Evolutionary conservation across 1,140 invertebrate species (phyloP).

Genomic region (Drosophila miranda): DNA sequence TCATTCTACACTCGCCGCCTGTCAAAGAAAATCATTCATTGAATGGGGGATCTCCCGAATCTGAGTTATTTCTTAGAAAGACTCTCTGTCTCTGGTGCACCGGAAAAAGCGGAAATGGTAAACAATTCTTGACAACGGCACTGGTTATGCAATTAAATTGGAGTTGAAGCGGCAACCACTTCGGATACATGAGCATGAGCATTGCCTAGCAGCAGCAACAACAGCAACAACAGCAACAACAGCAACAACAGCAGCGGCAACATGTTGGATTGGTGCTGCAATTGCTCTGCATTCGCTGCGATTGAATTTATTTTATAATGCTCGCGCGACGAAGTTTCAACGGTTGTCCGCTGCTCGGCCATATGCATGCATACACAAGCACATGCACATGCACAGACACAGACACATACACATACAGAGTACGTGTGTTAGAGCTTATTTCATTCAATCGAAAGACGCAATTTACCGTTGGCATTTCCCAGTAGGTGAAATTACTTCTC

Average conservation of each 20-base stretch:
- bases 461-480: conserved; percentile 72
- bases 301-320: conserved; percentile 79
- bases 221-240: conserved; percentile 14
- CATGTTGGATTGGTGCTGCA: conserved; percentile 57
- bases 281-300: conserved; percentile 64
- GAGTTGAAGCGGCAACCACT: conserved; percentile 58
- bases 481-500: conserved; percentile 58
- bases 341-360: conserved; percentile 42
- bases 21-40: neutral
- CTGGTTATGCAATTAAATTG: conserved; percentile 76
- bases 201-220: conserved; percentile 37
- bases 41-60: too few species aligned
- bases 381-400: neutral
- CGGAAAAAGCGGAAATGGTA: conserved; percentile 62
- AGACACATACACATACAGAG: neutral
- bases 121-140: conserved; percentile 74
- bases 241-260: conserved; percentile 42
- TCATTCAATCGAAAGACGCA: conserved; percentile 66
- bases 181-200: neutral
- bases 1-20: neutral
- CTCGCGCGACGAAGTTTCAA: conserved; percentile 50
- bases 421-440: conserved; percentile 42
- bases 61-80: too few species aligned
- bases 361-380: neutral
- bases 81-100: too few species aligned